Base-by-base conservation (phyloP, 1,140 invertebrate genomes). In the Saccostrea echinata region DNA sequence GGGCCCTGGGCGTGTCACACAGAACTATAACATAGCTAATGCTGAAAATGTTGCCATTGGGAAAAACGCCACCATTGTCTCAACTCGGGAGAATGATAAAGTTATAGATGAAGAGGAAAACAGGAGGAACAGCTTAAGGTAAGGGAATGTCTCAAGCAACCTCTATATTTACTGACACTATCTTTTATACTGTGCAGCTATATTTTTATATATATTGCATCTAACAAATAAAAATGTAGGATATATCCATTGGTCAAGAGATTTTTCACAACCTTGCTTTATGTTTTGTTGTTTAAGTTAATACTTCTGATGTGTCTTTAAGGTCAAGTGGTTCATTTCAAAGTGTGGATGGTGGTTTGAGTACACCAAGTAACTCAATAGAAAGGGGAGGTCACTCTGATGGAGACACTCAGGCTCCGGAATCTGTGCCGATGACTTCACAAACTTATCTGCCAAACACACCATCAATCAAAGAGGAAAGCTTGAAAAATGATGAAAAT, bases 41-140 rank as follows among this genome's bases (percentile, higher is more conserved):
- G 33, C 81, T 51, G 35, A 24, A 12, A 83, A 83, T 51, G 81
- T 83, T 51, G 51, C 51, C n/a, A 53, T 83, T 83, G 81, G 81
- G 18, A 12, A 83, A 12, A 83, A 83, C 1, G 81, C 35, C 18
- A 83, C 35, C 21, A 83, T 83, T 12, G n/a, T 52, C 4, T 57
- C 53, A 51, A 86, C 71, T 21, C 3, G n/a, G n/a, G 55, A 3
- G 18, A 30, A 68, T 84, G 86, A 53, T 88, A 83, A 76, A 21
- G 55, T 27, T 11, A 51, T 18, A 4, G 57, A 88, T 12, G 55
- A 76, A 24, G 83, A 84, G 57, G 82, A 84, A 30, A 33, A 71
- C 16, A 24, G 33, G 30, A 52, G 24, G 35, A 55, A 87, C 84
- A 82, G 84, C 64, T 52, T 64, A 35, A 57, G 81, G 55, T 55